A percentile compares a stretch with the other conserved stretches of the same genome.
Evolutionary conservation across 2,888 invertebrate genomes (phyloP).

Genomic region (Cheilosia vernalis): DNA sequence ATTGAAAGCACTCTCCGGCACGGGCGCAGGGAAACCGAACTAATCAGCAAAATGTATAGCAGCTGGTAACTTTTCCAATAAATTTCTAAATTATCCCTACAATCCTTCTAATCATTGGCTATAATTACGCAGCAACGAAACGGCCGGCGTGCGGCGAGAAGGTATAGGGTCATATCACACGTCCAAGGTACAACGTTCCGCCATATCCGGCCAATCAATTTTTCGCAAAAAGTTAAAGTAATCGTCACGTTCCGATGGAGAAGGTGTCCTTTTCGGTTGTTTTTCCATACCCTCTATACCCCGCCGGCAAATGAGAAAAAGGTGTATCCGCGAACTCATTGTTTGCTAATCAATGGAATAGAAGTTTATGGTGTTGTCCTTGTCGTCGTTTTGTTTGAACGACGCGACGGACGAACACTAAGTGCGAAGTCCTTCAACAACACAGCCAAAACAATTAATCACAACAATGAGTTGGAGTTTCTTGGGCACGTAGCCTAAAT

Average conservation of each 20-base stretch:
- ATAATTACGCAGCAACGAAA: slow-evolving; percentile 65
- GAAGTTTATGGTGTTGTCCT: slow-evolving; percentile 44
- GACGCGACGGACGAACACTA: slow-evolving; percentile 3
- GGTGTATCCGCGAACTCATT: slow-evolving; percentile 72
- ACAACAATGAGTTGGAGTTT: slow-evolving; percentile 68
- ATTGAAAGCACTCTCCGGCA: not conserved
- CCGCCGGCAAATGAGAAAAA: slow-evolving; percentile 24
- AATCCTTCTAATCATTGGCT: slow-evolving; percentile 69
- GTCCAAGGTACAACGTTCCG: not conserved
- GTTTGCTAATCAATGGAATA: slow-evolving; percentile 72
- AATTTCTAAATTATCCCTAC: slow-evolving; percentile 71
- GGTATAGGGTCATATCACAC: slow-evolving; percentile 35
- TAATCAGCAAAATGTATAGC: slow-evolving; percentile 56
- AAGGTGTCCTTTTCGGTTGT: slow-evolving; percentile 55
- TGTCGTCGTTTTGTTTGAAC: slow-evolving; percentile 18
- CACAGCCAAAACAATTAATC: slow-evolving; percentile 69
- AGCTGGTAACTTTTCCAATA: slow-evolving; percentile 68
- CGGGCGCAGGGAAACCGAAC: not conserved
- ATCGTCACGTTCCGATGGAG: slow-evolving; percentile 62
- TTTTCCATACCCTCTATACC: not conserved
- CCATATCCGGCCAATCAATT: slow-evolving; percentile 69
- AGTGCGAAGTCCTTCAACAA: slow-evolving; percentile 39
- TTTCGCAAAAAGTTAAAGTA: slow-evolving; percentile 27
- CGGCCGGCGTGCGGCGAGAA: not conserved
- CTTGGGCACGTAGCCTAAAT: slow-evolving; percentile 68